These are phyloP conservation scores for Aphis gossypii DNA, from an alignment of 1,140 invertebrate genomes.

Conservation along the genomic window DNA sequence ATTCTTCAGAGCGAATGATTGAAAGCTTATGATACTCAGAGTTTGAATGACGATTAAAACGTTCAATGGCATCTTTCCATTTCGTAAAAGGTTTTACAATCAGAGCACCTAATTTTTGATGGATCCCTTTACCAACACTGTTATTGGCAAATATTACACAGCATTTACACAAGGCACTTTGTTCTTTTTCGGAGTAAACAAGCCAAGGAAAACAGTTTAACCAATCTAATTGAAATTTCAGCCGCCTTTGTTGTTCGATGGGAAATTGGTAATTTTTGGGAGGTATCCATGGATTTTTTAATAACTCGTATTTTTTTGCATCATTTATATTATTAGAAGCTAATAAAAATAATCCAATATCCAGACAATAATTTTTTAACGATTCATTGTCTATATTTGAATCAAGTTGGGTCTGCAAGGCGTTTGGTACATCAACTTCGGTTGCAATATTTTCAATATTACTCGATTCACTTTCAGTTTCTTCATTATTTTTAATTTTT, in stretches of 20 bases:
- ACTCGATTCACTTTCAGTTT: neutral
- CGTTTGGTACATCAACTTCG: neutral
- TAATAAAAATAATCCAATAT: neutral
- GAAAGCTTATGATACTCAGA: neutral
- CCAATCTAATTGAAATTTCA: neutral
- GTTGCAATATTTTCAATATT: neutral
- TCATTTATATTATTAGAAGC: neutral
- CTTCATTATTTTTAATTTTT: slow-evolving; percentile 25
- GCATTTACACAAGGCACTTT: neutral
- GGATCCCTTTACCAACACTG: neutral
- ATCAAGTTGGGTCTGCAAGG: no score
- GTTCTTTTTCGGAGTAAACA: neutral
- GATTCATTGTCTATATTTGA: no score
- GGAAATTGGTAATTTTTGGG: neutral
- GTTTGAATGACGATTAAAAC: neutral
- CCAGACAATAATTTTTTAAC: neutral
- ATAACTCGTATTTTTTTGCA: neutral
- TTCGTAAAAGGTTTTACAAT: neutral
- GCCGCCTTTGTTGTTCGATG: neutral
- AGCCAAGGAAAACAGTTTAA: neutral
- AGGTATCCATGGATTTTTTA: neutral
- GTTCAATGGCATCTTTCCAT: neutral
- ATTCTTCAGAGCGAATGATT: neutral
- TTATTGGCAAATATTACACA: neutral
- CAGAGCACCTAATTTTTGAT: neutral